Conservation (phyloP, 2,797 vertebrate genomes). For the Neostethus bicornis region DNA sequence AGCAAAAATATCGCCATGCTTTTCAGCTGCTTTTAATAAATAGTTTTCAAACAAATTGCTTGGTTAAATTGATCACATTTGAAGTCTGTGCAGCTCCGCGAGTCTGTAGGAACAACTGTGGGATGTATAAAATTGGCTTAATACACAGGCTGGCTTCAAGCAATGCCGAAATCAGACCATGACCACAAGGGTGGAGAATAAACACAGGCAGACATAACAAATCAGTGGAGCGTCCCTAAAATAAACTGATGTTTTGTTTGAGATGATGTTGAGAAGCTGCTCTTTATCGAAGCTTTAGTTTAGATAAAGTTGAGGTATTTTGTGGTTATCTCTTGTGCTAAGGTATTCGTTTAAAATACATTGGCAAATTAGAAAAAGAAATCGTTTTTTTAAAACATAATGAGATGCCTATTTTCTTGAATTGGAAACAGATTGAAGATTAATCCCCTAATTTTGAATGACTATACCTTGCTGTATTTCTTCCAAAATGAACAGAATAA, state of each 20-base stretch:
- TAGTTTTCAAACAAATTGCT: slow-evolving; percentile 10
- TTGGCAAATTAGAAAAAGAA: too few relatives aligned
- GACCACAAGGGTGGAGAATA: slow-evolving; percentile 30
- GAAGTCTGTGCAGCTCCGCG: slow-evolving; percentile 12
- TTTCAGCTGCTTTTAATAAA: slow-evolving; percentile 17
- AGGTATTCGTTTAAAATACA: too few relatives aligned
- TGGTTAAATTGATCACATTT: slow-evolving; percentile 22
- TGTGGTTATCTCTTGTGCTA: too few relatives aligned
- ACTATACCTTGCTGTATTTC: too few relatives aligned
- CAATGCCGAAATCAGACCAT: slow-evolving; percentile 21
- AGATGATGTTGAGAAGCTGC: not conserved
- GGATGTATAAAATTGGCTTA: slow-evolving; percentile 47
- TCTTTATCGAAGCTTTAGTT: too few relatives aligned
- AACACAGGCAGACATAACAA: slow-evolving; percentile 18
- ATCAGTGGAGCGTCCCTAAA: slow-evolving; percentile 7
- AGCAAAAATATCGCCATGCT: not conserved
- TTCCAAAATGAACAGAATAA: too few relatives aligned
- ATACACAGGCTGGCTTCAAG: slow-evolving; percentile 29
- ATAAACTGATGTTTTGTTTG: not conserved
- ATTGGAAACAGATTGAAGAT: too few relatives aligned
- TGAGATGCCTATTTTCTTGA: too few relatives aligned
- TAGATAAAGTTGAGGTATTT: too few relatives aligned
- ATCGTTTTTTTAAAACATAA: too few relatives aligned
- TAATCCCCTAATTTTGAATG: too few relatives aligned
- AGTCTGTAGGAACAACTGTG: slow-evolving; percentile 38